Percentiles rank a stretch among this genome's conserved stretches.
These are phyloP conservation scores for Felis chaus DNA, from an alignment of 2,113 vertebrate genomes.

Conservation along the genomic window DNA sequence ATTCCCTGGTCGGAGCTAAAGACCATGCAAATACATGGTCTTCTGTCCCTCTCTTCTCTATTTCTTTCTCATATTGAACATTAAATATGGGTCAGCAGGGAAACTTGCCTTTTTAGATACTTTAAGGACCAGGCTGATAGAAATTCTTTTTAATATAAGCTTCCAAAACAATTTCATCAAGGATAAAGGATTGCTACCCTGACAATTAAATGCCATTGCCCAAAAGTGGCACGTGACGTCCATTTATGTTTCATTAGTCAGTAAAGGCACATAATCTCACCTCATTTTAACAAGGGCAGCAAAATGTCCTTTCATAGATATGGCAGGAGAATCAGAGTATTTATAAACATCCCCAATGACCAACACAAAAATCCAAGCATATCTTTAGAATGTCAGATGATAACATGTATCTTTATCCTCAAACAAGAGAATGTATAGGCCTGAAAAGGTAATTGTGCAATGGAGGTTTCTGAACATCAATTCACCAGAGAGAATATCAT, in stretches of 20 bases:
- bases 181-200: neutral
- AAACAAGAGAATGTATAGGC: neutral
- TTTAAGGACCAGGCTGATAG: neutral
- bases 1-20: neutral
- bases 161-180: constrained; percentile 43
- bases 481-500: neutral
- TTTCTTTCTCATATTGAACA: neutral
- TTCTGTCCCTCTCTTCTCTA: neutral
- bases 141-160: neutral
- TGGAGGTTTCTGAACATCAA: neutral
- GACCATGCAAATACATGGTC: neutral
- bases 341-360: neutral
- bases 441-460: neutral
- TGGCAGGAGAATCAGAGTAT: neutral
- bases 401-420: neutral
- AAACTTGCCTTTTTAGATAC: neutral
- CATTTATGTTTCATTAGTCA: neutral
- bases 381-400: neutral
- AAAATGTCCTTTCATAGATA: neutral
- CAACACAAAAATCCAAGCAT: neutral
- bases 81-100: neutral
- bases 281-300: neutral
- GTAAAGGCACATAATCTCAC: neutral
- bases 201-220: neutral
- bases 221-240: neutral